Base-by-base conservation (phyloP, 2,888 invertebrate genomes). In the Dynastes hyllus region DNA sequence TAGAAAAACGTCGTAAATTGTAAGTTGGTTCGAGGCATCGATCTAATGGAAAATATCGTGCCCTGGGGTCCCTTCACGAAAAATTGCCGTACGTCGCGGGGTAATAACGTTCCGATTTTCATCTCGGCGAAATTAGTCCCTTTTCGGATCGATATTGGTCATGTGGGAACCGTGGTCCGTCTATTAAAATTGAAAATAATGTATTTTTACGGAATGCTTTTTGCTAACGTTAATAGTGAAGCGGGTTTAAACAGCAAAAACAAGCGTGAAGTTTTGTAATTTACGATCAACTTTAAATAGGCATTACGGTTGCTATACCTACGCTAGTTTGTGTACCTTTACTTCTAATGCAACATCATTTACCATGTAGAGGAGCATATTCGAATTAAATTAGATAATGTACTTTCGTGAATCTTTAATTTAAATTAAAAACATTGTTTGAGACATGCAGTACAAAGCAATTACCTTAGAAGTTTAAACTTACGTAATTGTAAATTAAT, bases 81-180 rank as follows among this genome's bases (percentile, higher is more conserved):
- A 75, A 75, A 75, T 75, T 75, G 73, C 73, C 63, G 40, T 75
- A 61, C 73, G 61, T 75, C 73, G 61, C 55, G 73, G 73, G 63
- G 45, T 75, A 75, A 75, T 75, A 75, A 75, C 73, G 73, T 75
- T 75, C 63, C 73, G 73, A 75, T 75, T 75, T 75, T 75, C 73
- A 75, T 75, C 73, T 75, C 73, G 50, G 29, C 73, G 45, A 75
- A 73, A 75, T 75, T 75, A 75, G 73, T 61, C 63, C 61, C 63
- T 61, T 37, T 61, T 45, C 63, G 73, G 73, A 75, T 75, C 73
- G 73, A 75, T 71, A 71, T 75, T 75, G 61, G 45, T 61, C 73
- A 61, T n/a, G 63, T 61, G 73, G 73, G 73, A 58, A 45, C 73
- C 40, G 55, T 63, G 61, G 40, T 13, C 45, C 37, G 45, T 55